Base-by-base conservation (phyloP, 2,113 vertebrate species). In the Dasyprocta punctata region DNA sequence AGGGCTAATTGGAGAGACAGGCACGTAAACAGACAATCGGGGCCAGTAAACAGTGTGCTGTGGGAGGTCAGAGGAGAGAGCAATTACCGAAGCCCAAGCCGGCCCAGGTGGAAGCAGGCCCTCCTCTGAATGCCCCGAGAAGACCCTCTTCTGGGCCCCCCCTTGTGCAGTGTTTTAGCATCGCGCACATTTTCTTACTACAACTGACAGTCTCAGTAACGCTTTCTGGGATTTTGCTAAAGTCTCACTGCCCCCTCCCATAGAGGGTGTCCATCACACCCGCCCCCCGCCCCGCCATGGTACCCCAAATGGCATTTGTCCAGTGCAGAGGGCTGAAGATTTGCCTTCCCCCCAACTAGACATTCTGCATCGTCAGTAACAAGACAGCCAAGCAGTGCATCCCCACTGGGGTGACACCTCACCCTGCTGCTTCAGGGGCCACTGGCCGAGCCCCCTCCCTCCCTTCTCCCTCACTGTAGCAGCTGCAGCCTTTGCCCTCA, bases 1-100 rank as follows among this genome's bases (percentile, higher is more conserved):
- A 77, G 92, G 92, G 85, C 94, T 97, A 95, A 96, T 97, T 97
- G 96, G 94, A 98, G 87, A 97, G 84, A 95, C 94, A 95, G 95
- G 93, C 94, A 82, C 58, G 87, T 93, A 96, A 97, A 95, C 95
- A 97, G 97, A 94, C 95, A 93, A 96, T 93, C 63, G 26, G 28
- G 38, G 80, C 89, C 65, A 90, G 26, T 93, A 82, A 91, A 92
- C 96, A 95, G 33, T 92, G 95, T 69, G 75, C 93, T 58, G 88
- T 61, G 93, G 56, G 96, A 90, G 88, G 88, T 94, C 93, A 95
- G 90, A 52, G 87, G 90, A 86, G 88, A 89, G 30, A 71, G 87
- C 90, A 90, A 89, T 92, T 81, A 80, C n/a, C 71, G 20, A 73
- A 80, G 86, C n/a, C 71, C 20, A 73, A 80, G 86, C 82, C 36